Percentiles rank a stretch among this genome's conserved stretches.
These are phyloP conservation scores for Pseudonaja textilis DNA, from an alignment of 2,113 vertebrate genomes.

Conservation along the genomic window DNA sequence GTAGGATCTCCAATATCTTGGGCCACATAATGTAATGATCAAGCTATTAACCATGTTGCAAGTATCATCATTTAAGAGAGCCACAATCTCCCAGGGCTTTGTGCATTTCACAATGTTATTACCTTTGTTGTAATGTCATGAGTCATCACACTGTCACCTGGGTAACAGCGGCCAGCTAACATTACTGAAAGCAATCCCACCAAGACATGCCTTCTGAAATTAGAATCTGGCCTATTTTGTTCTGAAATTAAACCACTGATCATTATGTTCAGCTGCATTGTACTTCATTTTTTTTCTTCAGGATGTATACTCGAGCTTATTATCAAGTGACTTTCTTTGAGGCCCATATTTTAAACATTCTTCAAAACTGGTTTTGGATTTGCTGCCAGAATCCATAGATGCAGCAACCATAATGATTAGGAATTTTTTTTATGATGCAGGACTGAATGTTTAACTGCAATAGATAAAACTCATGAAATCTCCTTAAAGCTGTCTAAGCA, in stretches of 20 bases:
- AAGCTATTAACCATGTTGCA: constrained; percentile 26
- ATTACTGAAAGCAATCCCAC: neutral
- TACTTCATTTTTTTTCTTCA: neutral
- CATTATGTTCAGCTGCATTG: neutral
- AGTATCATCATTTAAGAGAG: neutral
- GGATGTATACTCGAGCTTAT: neutral
- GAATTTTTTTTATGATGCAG: neutral
- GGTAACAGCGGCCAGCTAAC: constrained; percentile 15
- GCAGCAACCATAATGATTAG: neutral
- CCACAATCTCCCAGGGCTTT: neutral
- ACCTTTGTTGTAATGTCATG: neutral
- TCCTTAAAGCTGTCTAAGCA: neutral
- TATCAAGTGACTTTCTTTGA: neutral
- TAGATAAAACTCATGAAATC: neutral
- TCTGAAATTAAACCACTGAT: rapidly evolving
- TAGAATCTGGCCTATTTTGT: neutral
- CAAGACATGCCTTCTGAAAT: neutral
- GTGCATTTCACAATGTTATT: neutral
- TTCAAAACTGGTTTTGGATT: neutral
- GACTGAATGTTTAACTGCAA: rapidly evolving
- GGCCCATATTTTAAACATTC: neutral
- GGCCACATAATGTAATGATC: neutral
- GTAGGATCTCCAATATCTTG: neutral
- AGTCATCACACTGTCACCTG: constrained; percentile 41
- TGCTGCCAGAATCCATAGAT: neutral